Evolutionary conservation across 1,140 invertebrate species (phyloP).

Genomic region (Euglossa dilemma): DNA sequence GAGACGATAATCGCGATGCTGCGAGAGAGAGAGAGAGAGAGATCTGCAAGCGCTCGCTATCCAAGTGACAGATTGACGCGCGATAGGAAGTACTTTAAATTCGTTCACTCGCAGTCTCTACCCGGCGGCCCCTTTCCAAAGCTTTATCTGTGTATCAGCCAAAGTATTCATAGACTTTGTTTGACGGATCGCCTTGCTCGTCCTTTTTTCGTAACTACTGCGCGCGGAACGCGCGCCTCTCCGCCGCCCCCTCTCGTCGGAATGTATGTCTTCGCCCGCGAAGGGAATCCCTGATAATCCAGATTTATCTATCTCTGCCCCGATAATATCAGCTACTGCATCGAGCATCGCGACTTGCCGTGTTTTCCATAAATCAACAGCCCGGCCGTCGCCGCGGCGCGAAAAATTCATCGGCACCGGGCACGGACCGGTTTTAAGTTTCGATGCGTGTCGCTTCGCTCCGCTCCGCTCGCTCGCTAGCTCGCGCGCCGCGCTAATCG

Average conservation of each 20-base stretch:
- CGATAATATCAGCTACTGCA: slow-evolving; percentile 38
- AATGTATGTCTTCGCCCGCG: slow-evolving; percentile 27
- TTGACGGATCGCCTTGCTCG: slow-evolving; percentile 28
- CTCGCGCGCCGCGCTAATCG: slow-evolving; percentile 62
- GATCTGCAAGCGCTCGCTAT: too few species aligned
- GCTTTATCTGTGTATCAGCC: background rate
- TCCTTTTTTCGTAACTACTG: background rate
- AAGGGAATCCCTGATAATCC: slow-evolving; percentile 48
- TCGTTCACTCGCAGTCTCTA: background rate
- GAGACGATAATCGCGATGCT: slow-evolving; percentile 14
- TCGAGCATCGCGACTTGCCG: slow-evolving; percentile 9
- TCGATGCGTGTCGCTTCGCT: slow-evolving; percentile 56
- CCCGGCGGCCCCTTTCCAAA: background rate
- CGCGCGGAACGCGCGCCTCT: background rate
- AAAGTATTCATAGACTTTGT: slow-evolving; percentile 13
- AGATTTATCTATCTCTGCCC: slow-evolving; percentile 51
- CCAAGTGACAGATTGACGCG: background rate
- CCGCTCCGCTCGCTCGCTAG: slow-evolving; percentile 29
- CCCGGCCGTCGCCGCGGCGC: slow-evolving; percentile 4
- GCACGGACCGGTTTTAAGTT: slow-evolving; percentile 52
- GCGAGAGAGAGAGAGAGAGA: background rate
- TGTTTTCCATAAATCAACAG: slow-evolving; percentile 51
- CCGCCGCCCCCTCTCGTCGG: background rate
- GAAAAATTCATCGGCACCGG: slow-evolving; percentile 61
- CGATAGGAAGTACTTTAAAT: background rate